These are phyloP conservation scores for Horisme vitalbata DNA, from an alignment of 2,888 invertebrate genomes.

Conservation along the genomic window DNA sequence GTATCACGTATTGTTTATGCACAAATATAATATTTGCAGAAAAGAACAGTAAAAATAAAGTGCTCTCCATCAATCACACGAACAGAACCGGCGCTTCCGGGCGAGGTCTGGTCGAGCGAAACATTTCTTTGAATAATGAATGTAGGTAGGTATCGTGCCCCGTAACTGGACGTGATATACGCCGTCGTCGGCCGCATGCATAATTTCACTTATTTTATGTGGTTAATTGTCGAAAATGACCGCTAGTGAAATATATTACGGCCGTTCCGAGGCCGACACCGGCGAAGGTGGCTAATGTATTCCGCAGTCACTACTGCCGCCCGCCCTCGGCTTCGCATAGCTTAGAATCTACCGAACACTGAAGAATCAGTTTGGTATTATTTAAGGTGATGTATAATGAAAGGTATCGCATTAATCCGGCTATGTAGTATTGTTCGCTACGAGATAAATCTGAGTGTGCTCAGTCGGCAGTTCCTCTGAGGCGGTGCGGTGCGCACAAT, in stretches of 20 bases:
- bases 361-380: constrained; percentile 15
- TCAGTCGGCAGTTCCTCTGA: constrained; percentile 40
- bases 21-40: constrained; percentile 53
- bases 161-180: constrained; percentile 83
- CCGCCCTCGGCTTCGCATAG: constrained; percentile 56
- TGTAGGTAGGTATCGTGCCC: constrained; percentile 79
- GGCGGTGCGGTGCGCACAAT: constrained; percentile 53
- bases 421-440: constrained; percentile 23
- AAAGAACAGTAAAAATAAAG: constrained; percentile 72
- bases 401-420: constrained; percentile 7
- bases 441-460: constrained; percentile 49
- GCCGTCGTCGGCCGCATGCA: constrained; percentile 82
- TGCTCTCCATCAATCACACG: constrained; percentile 79
- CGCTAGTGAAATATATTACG: constrained; percentile 80
- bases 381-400: constrained; percentile 18
- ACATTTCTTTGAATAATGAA: constrained; percentile 83
- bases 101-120: constrained; percentile 75
- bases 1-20: constrained; percentile 38
- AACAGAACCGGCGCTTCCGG: constrained; percentile 77
- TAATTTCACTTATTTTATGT: constrained; percentile 83
- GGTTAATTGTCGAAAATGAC: constrained; percentile 84
- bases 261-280: constrained; percentile 67
- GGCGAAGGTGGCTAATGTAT: constrained; percentile 74
- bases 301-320: constrained; percentile 66
- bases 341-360: constrained; percentile 14